phyloP scores from a whole-genome alignment of 2,113 vertebrate species.

The Ictidomys tridecemlineatus region DNA sequence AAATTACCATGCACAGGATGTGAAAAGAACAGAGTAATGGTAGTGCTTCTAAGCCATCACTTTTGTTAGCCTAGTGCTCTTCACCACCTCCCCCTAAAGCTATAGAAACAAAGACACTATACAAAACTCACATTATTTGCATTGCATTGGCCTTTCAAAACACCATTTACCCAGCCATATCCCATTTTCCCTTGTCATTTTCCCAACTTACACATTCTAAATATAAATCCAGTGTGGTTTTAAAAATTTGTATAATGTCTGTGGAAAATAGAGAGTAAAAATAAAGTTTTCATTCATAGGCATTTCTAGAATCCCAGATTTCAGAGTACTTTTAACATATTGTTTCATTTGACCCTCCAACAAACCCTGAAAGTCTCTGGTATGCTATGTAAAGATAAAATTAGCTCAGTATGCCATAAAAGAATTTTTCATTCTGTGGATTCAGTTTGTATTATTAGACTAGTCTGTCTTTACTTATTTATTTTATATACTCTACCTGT shows the following conservation, averaged over 20 bases:
- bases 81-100: conserved; percentile 59
- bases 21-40: conserved; percentile 69
- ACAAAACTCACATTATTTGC: conserved; percentile 74
- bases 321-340: conserved; percentile 21
- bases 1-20: conserved; percentile 69
- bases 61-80: conserved; percentile 75
- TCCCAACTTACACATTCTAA: conserved; percentile 27
- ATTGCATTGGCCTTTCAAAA: conserved; percentile 76
- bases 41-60: conserved; percentile 61
- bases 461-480: conserved; percentile 29
- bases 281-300: conserved; percentile 41
- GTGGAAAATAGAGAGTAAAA: conserved; percentile 39
- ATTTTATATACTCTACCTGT: conserved; percentile 4
- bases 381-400: conserved; percentile 30
- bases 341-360: not conserved
- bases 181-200: conserved; percentile 60
- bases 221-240: conserved; percentile 46
- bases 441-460: conserved; percentile 47
- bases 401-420: not conserved
- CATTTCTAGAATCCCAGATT: conserved; percentile 38
- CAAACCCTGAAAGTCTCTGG: not conserved
- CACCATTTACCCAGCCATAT: conserved; percentile 58
- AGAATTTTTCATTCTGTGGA: conserved; percentile 33
- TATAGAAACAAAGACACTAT: conserved; percentile 69
- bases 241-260: conserved; percentile 20